Evolutionary conservation across 1,140 invertebrate species (phyloP).

Genomic region (Archegozetes longisetosus): DNA sequence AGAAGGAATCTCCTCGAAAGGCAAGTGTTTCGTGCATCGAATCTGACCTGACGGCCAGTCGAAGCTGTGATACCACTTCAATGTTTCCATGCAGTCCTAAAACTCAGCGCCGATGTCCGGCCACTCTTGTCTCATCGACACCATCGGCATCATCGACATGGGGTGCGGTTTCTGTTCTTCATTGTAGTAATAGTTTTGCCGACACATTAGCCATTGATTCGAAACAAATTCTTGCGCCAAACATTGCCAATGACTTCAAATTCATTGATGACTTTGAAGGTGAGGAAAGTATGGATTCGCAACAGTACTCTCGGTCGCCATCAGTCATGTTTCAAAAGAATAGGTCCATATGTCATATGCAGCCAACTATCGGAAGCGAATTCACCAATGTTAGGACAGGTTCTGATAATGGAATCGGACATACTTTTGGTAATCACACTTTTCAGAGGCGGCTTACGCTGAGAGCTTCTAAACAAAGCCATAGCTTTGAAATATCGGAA

Average conservation of each 20-base stretch:
- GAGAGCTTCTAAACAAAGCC: background rate
- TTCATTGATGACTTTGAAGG: background rate
- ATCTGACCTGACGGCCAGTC: background rate
- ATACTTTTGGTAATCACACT: background rate
- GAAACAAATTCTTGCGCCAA: background rate
- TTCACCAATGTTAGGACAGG: background rate
- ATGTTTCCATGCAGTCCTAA: background rate
- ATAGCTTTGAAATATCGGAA: background rate
- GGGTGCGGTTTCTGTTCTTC: background rate
- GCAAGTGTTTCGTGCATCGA: conserved; percentile 8
- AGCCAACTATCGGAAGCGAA: background rate
- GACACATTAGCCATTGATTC: background rate
- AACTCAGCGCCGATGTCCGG: background rate
- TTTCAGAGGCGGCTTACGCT: background rate
- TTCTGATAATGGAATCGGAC: background rate
- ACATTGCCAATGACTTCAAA: background rate
- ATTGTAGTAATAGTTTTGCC: background rate
- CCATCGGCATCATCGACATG: background rate
- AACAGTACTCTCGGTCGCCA: background rate
- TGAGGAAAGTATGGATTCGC: background rate
- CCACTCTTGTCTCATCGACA: background rate
- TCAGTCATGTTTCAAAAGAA: background rate
- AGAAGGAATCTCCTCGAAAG: conserved; percentile 4
- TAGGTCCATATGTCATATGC: background rate
- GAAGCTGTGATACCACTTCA: background rate